Percentiles rank a stretch among this genome's conserved stretches.
Evolutionary conservation across 2,888 invertebrate genomes (phyloP).

Genomic region (Julus scanicus): DNA sequence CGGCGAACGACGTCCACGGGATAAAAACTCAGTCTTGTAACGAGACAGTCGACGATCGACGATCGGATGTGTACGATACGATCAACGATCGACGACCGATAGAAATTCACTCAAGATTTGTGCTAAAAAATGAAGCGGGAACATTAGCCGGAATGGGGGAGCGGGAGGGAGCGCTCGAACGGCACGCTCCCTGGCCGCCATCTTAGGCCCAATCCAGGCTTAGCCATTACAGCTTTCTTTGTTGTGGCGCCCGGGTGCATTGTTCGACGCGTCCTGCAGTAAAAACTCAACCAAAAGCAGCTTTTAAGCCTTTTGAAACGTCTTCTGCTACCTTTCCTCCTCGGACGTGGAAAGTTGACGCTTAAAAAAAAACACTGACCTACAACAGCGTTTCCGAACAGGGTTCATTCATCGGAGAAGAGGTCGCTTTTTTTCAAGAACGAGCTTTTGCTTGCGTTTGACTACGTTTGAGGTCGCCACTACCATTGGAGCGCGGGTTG

Average conservation of each 20-base stretch:
- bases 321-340: not conserved
- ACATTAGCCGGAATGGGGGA: conserved; percentile 14
- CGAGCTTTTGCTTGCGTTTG: not conserved
- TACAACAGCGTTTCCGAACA: not conserved
- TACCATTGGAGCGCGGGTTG: not conserved
- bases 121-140: not conserved
- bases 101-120: not conserved
- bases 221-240: not conserved
- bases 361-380: not conserved
- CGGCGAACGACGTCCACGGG: no score
- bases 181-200: conserved; percentile 48
- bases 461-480: conserved; percentile 29
- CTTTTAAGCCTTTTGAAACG: not conserved
- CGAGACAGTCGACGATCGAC: not conserved
- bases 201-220: conserved; percentile 51
- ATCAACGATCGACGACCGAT: not conserved
- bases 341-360: conserved; percentile 18
- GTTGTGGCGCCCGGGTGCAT: not conserved
- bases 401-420: conserved; percentile 47
- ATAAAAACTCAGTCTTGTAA: not conserved
- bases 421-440: not conserved
- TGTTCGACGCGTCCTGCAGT: not conserved
- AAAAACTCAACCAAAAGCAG: not conserved
- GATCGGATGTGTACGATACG: not conserved
- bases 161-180: conserved; percentile 41